Percentiles rank a stretch among this genome's conserved stretches.
Evolutionary conservation across 2,888 invertebrate species (phyloP).

Genomic region (Ctena decussata): DNA sequence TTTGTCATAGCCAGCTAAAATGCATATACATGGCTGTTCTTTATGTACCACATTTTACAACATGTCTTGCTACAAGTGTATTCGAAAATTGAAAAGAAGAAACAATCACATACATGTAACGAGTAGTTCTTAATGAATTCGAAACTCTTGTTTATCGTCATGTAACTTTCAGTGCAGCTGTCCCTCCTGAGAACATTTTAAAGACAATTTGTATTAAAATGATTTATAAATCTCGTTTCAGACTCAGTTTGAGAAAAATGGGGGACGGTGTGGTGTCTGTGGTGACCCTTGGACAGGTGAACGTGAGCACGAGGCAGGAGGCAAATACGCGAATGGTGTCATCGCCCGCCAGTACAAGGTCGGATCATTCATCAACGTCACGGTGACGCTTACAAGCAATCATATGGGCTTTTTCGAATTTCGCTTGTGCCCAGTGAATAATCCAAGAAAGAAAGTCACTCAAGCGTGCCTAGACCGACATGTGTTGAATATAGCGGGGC

Average conservation of each 20-base stretch:
- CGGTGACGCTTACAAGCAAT: constrained; percentile 65
- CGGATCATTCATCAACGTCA: constrained; percentile 65
- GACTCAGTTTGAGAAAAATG: constrained; percentile 66
- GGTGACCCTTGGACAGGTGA: constrained; percentile 91
- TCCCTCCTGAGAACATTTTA: no score
- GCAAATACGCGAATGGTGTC: constrained; percentile 68
- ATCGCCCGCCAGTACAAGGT: constrained; percentile 60
- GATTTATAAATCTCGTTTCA: constrained; percentile 43
- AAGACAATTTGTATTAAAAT: no score
- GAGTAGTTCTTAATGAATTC: no score
- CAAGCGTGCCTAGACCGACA: constrained; percentile 64
- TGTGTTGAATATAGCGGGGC: constrained; percentile 77
- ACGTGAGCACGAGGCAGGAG: constrained; percentile 78
- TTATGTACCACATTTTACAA: no score
- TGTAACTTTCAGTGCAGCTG: no score
- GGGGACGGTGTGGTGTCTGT: constrained; percentile 95
- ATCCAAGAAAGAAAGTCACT: constrained; percentile 48
- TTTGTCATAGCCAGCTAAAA: no score
- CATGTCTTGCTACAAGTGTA: no score
- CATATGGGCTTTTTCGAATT: constrained; percentile 69
- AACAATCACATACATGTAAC: no score
- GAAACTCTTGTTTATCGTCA: no score
- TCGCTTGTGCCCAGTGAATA: constrained; percentile 67
- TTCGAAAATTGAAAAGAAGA: no score
- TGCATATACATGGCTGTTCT: no score